Conservation (phyloP, 2,888 invertebrate species). For the Norana najaformis region DNA sequence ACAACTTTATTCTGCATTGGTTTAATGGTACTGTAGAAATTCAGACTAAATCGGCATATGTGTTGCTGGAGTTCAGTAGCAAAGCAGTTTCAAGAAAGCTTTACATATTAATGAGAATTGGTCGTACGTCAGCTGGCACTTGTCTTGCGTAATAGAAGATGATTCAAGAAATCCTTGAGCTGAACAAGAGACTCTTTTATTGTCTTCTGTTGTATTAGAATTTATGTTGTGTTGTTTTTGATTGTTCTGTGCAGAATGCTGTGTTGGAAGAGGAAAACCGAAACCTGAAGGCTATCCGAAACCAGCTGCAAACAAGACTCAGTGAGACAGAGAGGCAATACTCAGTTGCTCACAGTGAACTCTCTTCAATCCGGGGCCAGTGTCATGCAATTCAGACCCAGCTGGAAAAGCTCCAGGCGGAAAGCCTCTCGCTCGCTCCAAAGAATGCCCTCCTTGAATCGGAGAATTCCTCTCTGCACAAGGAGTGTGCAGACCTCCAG, state of each 20-base stretch:
- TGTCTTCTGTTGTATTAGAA: too few relatives aligned
- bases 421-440: not conserved
- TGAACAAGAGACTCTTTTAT: too few relatives aligned
- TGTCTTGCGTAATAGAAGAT: too few relatives aligned
- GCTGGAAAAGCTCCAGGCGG: not conserved
- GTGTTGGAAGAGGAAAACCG: slow-evolving; percentile 10
- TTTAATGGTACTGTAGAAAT: too few relatives aligned
- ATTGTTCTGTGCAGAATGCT: not conserved
- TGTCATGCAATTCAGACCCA: not conserved
- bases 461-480: not conserved
- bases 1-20: too few relatives aligned
- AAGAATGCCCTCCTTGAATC: not conserved
- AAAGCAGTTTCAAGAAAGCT: too few relatives aligned
- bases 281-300: not conserved
- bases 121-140: too few relatives aligned
- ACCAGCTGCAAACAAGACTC: not conserved
- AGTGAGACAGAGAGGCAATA: not conserved
- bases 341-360: not conserved
- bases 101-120: too few relatives aligned
- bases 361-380: not conserved
- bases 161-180: too few relatives aligned
- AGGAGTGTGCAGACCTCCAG: not conserved
- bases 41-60: too few relatives aligned
- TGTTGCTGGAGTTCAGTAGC: too few relatives aligned
- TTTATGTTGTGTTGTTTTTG: not conserved